phyloP scores from a whole-genome alignment of 1,140 invertebrate species.

The Octopus sinensis region DNA sequence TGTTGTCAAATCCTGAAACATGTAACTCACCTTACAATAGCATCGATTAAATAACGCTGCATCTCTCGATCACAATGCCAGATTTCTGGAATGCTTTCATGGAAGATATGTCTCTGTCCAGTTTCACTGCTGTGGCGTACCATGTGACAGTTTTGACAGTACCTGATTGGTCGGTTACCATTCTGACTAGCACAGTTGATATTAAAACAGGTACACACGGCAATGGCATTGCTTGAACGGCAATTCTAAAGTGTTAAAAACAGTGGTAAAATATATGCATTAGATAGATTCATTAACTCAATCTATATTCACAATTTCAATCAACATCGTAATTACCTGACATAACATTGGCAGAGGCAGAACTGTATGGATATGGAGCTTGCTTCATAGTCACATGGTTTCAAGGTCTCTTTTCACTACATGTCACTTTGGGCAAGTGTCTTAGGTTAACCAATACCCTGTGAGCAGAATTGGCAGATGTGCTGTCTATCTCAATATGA shows the following conservation, averaged over 20 bases:
- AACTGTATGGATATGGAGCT: too few relatives aligned
- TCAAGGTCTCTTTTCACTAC: too few relatives aligned
- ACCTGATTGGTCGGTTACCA: constrained; percentile 89
- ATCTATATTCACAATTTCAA: too few relatives aligned
- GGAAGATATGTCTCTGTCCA: constrained; percentile 80
- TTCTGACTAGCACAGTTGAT: constrained; percentile 95
- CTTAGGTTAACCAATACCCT: too few relatives aligned
- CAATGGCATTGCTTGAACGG: constrained; percentile 85
- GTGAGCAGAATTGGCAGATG: too few relatives aligned
- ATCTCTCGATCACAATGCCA: constrained; percentile 81
- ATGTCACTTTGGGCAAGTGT: too few relatives aligned
- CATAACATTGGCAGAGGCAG: too few relatives aligned
- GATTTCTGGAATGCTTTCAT: constrained; percentile 77
- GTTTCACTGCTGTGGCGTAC: constrained; percentile 83
- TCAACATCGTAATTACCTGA: too few relatives aligned
- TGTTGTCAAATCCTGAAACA: too few relatives aligned
- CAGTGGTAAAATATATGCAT: background rate
- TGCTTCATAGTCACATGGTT: too few relatives aligned
- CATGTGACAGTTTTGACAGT: constrained; percentile 67
- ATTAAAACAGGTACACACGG: constrained; percentile 93
- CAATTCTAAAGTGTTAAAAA: constrained; percentile 75
- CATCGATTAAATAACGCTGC: constrained; percentile 90
- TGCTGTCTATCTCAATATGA: too few relatives aligned
- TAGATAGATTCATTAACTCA: too few relatives aligned
- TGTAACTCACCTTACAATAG: constrained; percentile 74